Percentiles rank a stretch among this genome's conserved stretches.
Conservation (phyloP, 2,888 invertebrate species). For the Polydrusus cervinus region DNA sequence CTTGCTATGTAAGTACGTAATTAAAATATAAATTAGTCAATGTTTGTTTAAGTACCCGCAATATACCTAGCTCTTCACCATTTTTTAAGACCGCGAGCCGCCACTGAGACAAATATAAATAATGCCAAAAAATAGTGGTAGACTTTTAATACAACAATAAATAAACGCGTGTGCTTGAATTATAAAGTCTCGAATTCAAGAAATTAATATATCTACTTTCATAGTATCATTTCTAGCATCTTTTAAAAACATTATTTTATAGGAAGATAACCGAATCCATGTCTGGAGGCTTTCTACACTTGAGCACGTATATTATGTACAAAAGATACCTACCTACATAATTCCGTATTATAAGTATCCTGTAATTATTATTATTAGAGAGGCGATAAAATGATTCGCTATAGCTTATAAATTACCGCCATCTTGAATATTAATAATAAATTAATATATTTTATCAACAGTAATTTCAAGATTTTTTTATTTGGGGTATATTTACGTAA, state of each 20-base stretch:
- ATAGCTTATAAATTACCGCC: slow-evolving; percentile 36
- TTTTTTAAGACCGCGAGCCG: no score
- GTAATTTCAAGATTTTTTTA: background rate
- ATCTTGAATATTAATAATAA: slow-evolving; percentile 45
- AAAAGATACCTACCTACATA: slow-evolving; percentile 6
- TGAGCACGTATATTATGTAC: slow-evolving; percentile 28
- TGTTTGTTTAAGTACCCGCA: no score
- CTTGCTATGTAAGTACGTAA: no score
- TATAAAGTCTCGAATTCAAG: no score
- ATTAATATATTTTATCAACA: slow-evolving; percentile 23
- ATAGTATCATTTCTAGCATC: slow-evolving; percentile 11
- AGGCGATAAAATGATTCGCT: slow-evolving; percentile 44
- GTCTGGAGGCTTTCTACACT: slow-evolving; percentile 13
- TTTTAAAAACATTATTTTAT: slow-evolving; percentile 8
- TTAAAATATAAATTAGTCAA: no score
- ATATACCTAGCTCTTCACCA: no score
- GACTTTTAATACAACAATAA: no score
- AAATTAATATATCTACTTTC: background rate
- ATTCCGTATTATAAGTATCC: slow-evolving; percentile 44
- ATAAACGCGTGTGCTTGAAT: no score
- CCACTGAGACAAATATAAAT: no score
- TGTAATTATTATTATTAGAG: slow-evolving; percentile 43
- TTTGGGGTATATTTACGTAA: background rate
- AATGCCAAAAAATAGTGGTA: no score
- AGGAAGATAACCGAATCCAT: slow-evolving; percentile 26